Evolutionary conservation across 2,797 vertebrate species (phyloP).

Genomic region (Platalea minor): DNA sequence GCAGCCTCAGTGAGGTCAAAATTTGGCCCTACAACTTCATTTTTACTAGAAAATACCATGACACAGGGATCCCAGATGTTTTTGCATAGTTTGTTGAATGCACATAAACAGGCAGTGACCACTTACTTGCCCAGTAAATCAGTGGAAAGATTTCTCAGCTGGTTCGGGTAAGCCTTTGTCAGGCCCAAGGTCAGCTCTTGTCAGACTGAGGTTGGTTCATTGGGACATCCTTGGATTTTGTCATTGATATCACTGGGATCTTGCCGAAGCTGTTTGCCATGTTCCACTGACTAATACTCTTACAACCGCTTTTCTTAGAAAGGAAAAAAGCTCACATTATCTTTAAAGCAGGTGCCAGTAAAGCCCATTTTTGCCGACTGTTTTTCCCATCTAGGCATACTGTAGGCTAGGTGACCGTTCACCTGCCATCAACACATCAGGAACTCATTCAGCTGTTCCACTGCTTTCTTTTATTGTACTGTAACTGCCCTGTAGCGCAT

Average conservation of each 20-base stretch:
- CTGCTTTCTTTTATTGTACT: slow-evolving; percentile 11
- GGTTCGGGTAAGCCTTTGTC: not conserved
- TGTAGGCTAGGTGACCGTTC: not conserved
- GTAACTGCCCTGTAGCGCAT: not conserved
- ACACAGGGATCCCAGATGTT: not conserved
- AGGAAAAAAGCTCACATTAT: slow-evolving; percentile 18
- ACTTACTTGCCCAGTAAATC: not conserved
- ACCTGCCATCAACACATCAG: slow-evolving; percentile 37
- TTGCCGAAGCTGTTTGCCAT: not conserved
- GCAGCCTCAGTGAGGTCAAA: not conserved
- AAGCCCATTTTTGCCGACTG: not conserved
- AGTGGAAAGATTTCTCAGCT: not conserved
- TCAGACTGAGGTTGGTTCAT: not conserved
- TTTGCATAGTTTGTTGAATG: not conserved
- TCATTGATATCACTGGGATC: not conserved
- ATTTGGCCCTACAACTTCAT: not conserved
- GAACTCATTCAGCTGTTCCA: slow-evolving; percentile 1
- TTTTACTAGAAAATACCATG: not conserved
- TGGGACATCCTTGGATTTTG: not conserved
- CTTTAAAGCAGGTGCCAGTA: slow-evolving; percentile 19
- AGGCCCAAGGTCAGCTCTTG: not conserved
- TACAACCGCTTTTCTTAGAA: not conserved
- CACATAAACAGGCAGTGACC: not conserved
- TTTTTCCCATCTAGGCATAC: not conserved
- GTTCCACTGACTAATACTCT: slow-evolving; percentile 41